Conservation (phyloP, 1,140 invertebrate species). For the Leguminivora glycinivorella region DNA sequence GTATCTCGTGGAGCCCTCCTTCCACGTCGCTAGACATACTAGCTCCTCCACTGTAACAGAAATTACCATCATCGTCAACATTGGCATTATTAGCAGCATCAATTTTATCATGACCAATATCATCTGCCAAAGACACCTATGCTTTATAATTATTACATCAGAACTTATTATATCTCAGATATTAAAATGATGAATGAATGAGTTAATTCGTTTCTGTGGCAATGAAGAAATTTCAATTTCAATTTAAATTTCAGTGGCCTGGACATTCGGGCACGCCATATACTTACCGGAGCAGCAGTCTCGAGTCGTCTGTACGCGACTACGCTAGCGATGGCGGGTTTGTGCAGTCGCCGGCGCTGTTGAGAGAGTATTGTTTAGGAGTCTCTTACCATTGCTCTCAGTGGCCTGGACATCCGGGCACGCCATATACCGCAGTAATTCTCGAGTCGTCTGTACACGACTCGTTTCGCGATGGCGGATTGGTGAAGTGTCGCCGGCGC, state of each 20-base stretch:
- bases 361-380: no score
- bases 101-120: not conserved
- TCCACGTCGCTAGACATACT: slow-evolving; percentile 92
- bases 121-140: no score
- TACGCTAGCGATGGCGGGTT: slow-evolving; percentile 92
- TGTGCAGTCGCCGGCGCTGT: slow-evolving; percentile 87
- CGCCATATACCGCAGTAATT: slow-evolving; percentile 93
- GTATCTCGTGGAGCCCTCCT: slow-evolving; percentile 92
- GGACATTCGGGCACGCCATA: slow-evolving; percentile 94
- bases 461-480: slow-evolving; percentile 91
- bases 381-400: slow-evolving; percentile 86
- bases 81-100: not conserved
- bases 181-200: no score
- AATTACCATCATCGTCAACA: not conserved
- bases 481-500: slow-evolving; percentile 89
- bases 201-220: no score
- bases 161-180: no score
- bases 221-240: no score
- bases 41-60: slow-evolving; percentile 88
- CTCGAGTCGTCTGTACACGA: slow-evolving; percentile 93
- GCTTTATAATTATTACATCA: no score
- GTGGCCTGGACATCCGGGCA: slow-evolving; percentile 93
- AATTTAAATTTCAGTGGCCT: slow-evolving; percentile 91
- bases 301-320: slow-evolving; percentile 92
- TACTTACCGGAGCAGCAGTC: slow-evolving; percentile 91